Percentiles rank a stretch among this genome's conserved stretches.
Evolutionary conservation across 2,888 invertebrate species (phyloP).

Genomic region (Odontocolon sp.): DNA sequence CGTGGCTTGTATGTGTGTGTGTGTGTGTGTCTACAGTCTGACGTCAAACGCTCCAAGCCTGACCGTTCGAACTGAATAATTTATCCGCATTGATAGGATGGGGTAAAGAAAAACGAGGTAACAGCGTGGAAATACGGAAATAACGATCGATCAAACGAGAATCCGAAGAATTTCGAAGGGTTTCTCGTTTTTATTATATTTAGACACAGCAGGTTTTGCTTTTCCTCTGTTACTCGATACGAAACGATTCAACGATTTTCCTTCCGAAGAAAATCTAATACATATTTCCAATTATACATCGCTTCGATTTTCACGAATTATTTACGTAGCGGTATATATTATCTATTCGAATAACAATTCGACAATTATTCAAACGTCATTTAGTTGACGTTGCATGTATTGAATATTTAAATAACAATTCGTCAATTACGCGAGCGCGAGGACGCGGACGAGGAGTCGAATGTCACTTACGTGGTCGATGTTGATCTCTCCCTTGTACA

Average conservation of each 20-base stretch:
- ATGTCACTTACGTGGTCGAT: constrained; percentile 91
- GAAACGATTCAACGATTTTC: too few relatives aligned
- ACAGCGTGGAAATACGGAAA: constrained; percentile 50
- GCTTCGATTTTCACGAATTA: neutral
- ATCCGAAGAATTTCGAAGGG: constrained; percentile 43
- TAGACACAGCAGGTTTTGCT: neutral
- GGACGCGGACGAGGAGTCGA: constrained; percentile 1
- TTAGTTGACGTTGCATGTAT: too few relatives aligned
- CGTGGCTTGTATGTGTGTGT: constrained; percentile 10
- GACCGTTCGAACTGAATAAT: constrained; percentile 58
- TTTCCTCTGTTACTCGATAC: neutral
- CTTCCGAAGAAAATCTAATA: too few relatives aligned
- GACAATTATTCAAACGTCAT: too few relatives aligned
- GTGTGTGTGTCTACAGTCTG: constrained; percentile 46
- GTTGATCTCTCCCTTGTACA: constrained; percentile 98
- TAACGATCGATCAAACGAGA: constrained; percentile 56
- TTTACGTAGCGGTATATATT: neutral
- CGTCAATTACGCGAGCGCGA: too few relatives aligned
- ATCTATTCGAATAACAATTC: neutral
- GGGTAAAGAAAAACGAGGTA: constrained; percentile 35
- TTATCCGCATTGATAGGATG: constrained; percentile 55
- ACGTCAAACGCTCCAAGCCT: constrained; percentile 55
- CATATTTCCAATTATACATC: too few relatives aligned
- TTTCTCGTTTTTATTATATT: constrained; percentile 33
- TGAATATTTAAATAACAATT: too few relatives aligned